Evolutionary conservation across 2,113 vertebrate species (phyloP), one percentile per base, ranked within the genome.

Genomic region (Salvelinus sp.): DNA sequence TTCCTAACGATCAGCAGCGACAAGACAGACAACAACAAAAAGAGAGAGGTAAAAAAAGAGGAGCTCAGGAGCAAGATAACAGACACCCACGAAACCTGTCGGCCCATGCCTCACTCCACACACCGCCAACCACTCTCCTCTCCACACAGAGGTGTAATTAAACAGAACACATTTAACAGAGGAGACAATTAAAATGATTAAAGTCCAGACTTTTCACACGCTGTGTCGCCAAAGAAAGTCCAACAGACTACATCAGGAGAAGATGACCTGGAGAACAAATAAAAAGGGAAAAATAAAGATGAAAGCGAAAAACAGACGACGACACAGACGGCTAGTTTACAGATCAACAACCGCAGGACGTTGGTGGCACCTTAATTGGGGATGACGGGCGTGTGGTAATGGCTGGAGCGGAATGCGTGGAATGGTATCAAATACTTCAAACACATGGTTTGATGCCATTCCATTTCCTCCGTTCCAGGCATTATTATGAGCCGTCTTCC

Each of bases 121-220:
- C 25, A 54, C 38, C 9, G 3, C 2, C 65, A 47, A 66, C 57
- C 58, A 47, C 76, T 30, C 2, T 50, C 58, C 27, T 25, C 50
- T 6, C 72, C 10, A 20, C 69, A 79, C 79, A 57, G 58, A 74
- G 62, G 82, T 44, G 38, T 86, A 86, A 91, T 87, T 91, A 87
- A 78, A 76, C 60, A 76, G 69, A 82, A 83, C 67, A 68, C 79
- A 82, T 72, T 83, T 68, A 82, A 82, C 79, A 83, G 76, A 64
- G 70, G 76, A 79, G 72, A 84, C 83, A 84, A 81, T 81, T 86
- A 79, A 77, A 85, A 74, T 84, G 77, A 90, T 90, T 88, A 85
- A 79, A 85, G 81, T 87, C 82, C 70, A 81, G 73, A 60, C 82
- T 85, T 83, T 82, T 82, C 78, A 82, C 38, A 38, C 6, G 33